Base-by-base conservation (phyloP, 1,140 invertebrate species). In the Tigriopus japonicus region DNA sequence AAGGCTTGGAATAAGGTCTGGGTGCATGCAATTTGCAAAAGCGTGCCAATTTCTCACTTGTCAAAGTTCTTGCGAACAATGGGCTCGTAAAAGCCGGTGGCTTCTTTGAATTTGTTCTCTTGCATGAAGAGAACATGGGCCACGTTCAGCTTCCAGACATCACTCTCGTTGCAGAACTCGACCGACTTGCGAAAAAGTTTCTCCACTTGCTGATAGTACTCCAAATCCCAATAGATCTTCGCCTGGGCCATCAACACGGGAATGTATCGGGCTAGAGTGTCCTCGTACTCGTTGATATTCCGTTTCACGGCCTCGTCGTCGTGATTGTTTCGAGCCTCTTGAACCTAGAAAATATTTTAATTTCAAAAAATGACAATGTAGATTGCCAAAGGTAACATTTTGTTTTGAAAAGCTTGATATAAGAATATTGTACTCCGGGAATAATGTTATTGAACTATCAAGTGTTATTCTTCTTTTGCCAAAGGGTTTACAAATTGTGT, bases 81-180 rank as follows among this genome's bases (percentile, higher is more conserved):
- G 2, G 93, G 90, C 69, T 98, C 94, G 72, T 99, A 99, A 74
- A 98, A 98, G 45, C 87, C 89, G 1, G 90, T 87, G 0, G 94
- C 89, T 74, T 98, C 93, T 70, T 95, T 95, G 69, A 94, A 98
- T 71, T 98, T 98, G 69, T 88, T 93, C 71, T 94, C 93, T 72
- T 94, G 93, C 95, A 99, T 98, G 70, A 98, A 99, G 6, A 98
- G 74, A 1, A 97, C 94, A 70, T 99, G 95, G 0, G 94, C 95
- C 0, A 98, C 92, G 70, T 99, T 98, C 6, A 98, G 74, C 65
- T 92, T 85, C 94, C 94, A 99, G 1, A 85, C 81, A 68, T 97
- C 90, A 67, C 95, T 87, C 69, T 97, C 92, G 66, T 90, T 93
- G 68, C 93, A 98, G 72, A 98, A 98, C 70, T 98, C 95, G 0